phyloP scores from a whole-genome alignment of 35 echinoderm and acorn worm genomes.

The Diadema setosum region DNA sequence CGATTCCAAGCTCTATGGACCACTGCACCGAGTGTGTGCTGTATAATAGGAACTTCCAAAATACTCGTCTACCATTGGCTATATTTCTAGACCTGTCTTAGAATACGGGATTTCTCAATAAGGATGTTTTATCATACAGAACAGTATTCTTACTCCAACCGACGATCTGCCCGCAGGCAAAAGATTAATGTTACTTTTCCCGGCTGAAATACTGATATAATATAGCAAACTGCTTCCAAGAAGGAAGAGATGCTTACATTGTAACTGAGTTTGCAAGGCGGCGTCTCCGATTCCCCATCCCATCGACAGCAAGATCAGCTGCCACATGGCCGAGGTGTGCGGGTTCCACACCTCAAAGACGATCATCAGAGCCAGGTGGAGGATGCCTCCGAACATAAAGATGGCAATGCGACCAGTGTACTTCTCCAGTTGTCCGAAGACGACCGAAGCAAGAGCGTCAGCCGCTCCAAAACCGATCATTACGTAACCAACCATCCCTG shows the following conservation, averaged over 20 bases:
- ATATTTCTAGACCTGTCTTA: too few relatives aligned
- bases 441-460: constrained; percentile 54
- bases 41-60: too few relatives aligned
- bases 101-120: too few relatives aligned
- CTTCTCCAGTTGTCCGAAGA: constrained; percentile 56
- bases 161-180: too few relatives aligned
- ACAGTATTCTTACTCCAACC: too few relatives aligned
- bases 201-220: too few relatives aligned
- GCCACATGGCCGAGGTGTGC: neutral
- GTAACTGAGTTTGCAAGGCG: constrained; percentile 78
- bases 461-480: constrained; percentile 73
- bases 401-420: constrained; percentile 56
- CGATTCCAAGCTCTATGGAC: too few relatives aligned
- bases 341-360: constrained; percentile 3
- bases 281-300: constrained; percentile 74
- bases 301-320: constrained; percentile 36
- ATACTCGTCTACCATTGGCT: too few relatives aligned
- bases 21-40: too few relatives aligned
- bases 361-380: constrained; percentile 38
- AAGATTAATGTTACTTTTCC: too few relatives aligned
- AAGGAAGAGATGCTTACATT: constrained; percentile 46
- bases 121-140: too few relatives aligned
- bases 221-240: too few relatives aligned
- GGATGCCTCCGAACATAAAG: constrained; percentile 40
- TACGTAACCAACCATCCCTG: constrained; percentile 48